A percentile compares a stretch with the other conserved stretches of the same genome.
Conservation (phyloP, 2,113 vertebrate species). For the Onychostruthus taczanowskii region DNA sequence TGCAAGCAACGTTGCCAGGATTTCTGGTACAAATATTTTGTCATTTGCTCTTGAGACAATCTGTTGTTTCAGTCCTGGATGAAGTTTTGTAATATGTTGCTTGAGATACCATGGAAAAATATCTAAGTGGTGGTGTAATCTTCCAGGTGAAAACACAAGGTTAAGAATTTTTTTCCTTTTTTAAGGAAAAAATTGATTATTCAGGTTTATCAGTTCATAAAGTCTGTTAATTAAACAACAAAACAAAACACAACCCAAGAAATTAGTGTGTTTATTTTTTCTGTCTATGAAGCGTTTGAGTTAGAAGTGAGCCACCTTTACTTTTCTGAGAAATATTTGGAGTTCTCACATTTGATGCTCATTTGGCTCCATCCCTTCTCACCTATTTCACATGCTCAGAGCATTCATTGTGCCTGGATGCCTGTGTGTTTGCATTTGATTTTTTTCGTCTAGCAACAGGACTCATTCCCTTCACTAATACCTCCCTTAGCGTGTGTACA, state of each 20-base stretch:
- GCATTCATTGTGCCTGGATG: background rate
- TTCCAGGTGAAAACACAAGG: constrained; percentile 64
- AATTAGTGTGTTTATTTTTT: background rate
- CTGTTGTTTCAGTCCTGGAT: constrained; percentile 77
- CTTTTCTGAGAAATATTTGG: background rate
- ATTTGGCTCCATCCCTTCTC: background rate
- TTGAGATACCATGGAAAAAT: constrained; percentile 64
- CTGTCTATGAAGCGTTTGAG: background rate
- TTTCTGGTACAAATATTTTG: constrained; percentile 79
- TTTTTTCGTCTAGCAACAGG: background rate
- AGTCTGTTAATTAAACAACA: background rate
- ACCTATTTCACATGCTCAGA: background rate
- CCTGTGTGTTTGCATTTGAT: background rate
- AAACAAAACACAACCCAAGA: background rate
- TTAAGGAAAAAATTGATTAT: background rate
- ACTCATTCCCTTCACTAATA: background rate
- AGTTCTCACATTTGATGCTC: background rate
- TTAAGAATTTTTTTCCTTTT: background rate
- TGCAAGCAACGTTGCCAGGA: constrained; percentile 68
- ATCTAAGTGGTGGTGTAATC: constrained; percentile 58
- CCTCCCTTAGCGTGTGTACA: background rate
- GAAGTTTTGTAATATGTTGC: constrained; percentile 73
- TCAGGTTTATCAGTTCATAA: background rate
- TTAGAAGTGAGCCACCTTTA: background rate
- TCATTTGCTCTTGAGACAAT: constrained; percentile 79